Percentiles rank a stretch among this genome's conserved stretches.
Evolutionary conservation across 2,888 invertebrate species (phyloP).

Genomic region (Lepas anatifera): DNA sequence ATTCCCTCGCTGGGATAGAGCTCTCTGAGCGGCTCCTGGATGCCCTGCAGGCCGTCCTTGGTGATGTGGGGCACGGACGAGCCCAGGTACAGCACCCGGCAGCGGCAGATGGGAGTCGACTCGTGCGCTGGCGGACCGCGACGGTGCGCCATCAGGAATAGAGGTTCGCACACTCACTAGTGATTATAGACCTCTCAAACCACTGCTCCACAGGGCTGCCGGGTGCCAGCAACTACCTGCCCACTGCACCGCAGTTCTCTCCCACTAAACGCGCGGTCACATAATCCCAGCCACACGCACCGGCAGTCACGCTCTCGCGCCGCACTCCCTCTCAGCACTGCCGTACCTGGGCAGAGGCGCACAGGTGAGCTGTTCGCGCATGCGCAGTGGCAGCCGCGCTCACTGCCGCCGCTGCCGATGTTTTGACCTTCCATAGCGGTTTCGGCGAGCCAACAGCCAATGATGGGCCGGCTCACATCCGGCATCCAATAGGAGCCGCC

Average conservation of each 20-base stretch:
- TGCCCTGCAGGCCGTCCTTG: slow-evolving; percentile 92
- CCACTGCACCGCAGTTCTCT: too few relatives aligned
- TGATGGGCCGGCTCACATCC: background rate
- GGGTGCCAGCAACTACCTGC: background rate
- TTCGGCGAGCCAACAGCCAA: background rate
- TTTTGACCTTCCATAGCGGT: slow-evolving; percentile 11
- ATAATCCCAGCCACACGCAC: background rate
- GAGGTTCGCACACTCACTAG: background rate
- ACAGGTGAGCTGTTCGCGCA: background rate
- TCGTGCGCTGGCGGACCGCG: slow-evolving; percentile 21
- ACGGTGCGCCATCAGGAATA: slow-evolving; percentile 22
- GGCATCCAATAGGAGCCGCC: background rate
- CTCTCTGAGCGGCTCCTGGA: slow-evolving; percentile 92
- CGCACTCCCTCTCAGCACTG: background rate
- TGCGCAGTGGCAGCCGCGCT: background rate
- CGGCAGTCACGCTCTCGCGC: background rate
- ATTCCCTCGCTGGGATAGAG: slow-evolving; percentile 91
- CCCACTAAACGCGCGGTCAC: background rate
- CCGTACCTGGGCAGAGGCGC: background rate
- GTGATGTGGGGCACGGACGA: slow-evolving; percentile 93
- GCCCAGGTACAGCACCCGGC: slow-evolving; percentile 90
- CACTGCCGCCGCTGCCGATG: background rate
- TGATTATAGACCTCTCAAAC: background rate
- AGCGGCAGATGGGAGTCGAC: slow-evolving; percentile 90
- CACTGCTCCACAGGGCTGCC: too few relatives aligned